A percentile compares a stretch with the other conserved stretches of the same genome.
Conservation (phyloP, 2,113 vertebrate species). For the Vombatus ursinus region DNA sequence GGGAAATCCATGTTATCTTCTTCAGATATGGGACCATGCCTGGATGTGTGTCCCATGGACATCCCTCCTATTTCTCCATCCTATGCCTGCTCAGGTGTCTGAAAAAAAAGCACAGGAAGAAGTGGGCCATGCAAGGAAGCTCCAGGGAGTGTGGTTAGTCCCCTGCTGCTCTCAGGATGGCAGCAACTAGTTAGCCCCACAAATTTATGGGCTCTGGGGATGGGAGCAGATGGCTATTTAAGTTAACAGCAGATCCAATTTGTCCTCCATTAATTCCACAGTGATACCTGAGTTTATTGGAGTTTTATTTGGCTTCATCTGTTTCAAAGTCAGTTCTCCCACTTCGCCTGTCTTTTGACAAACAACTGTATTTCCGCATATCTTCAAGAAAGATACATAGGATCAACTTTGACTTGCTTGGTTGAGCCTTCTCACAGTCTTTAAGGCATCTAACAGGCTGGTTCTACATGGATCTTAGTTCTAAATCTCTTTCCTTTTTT, state of each 20-base stretch:
- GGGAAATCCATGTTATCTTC: rapidly evolving
- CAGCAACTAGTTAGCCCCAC: slow-evolving; percentile 79
- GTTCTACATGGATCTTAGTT: no score
- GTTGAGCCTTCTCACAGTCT: background rate
- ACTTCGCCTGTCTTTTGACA: slow-evolving; percentile 35
- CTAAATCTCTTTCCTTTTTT: background rate
- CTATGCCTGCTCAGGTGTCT: background rate
- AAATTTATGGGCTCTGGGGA: slow-evolving; percentile 77
- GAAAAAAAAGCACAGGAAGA: background rate
- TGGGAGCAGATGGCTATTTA: slow-evolving; percentile 76
- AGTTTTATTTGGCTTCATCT: slow-evolving; percentile 59
- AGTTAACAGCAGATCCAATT: slow-evolving; percentile 71
- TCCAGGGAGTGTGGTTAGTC: slow-evolving; percentile 35
- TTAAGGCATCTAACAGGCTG: background rate
- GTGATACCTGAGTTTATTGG: slow-evolving; percentile 59
- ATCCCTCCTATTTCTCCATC: background rate
- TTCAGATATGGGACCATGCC: background rate
- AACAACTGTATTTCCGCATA: background rate
- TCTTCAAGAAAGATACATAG: background rate
- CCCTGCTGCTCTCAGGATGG: slow-evolving; percentile 71
- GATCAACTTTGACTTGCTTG: background rate
- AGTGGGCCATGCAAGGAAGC: slow-evolving; percentile 27
- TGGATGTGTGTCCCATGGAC: background rate
- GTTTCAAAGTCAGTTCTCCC: slow-evolving; percentile 41
- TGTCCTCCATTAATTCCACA: slow-evolving; percentile 64